These are phyloP conservation scores for Tryphoninae sp. DNA, from an alignment of 2,888 invertebrate species.

Conservation along the genomic window DNA sequence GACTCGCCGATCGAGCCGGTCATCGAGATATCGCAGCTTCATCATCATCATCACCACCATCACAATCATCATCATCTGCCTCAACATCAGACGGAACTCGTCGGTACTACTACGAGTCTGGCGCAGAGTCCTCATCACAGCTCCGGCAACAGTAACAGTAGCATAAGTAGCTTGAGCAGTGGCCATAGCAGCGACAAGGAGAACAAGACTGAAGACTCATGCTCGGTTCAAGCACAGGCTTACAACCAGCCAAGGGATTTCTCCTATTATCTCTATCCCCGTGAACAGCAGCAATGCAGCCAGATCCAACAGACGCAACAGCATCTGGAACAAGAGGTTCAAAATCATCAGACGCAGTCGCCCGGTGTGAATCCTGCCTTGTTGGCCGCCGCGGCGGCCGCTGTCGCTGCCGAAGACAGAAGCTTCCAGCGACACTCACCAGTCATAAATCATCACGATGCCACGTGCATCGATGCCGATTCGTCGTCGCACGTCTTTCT, in stretches of 20 bases:
- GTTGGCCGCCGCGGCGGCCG: slow-evolving; percentile 80
- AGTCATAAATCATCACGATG: slow-evolving; percentile 65
- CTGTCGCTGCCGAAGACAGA: slow-evolving; percentile 77
- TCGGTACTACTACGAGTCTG: slow-evolving; percentile 65
- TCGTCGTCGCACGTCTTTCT: slow-evolving; percentile 72
- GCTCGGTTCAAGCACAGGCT: slow-evolving; percentile 45
- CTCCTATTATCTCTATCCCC: slow-evolving; percentile 80
- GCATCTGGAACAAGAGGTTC: slow-evolving; percentile 41
- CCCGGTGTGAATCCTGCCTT: slow-evolving; percentile 74
- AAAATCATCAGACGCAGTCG: slow-evolving; percentile 36
- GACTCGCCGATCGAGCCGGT: slow-evolving; percentile 78
- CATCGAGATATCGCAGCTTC: slow-evolving; percentile 75
- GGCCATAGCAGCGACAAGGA: slow-evolving; percentile 72
- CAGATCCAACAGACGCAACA: slow-evolving; percentile 52
- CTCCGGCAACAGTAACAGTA: slow-evolving; percentile 67
- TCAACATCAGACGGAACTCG: slow-evolving; percentile 65
- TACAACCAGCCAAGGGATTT: slow-evolving; percentile 74
- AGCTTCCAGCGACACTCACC: slow-evolving; percentile 63
- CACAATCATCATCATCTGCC: slow-evolving; percentile 56
- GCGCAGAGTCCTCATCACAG: slow-evolving; percentile 51
- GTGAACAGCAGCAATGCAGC: slow-evolving; percentile 65
- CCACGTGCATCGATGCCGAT: slow-evolving; percentile 68
- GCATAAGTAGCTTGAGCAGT: slow-evolving; percentile 75
- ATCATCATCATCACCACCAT: slow-evolving; percentile 73
- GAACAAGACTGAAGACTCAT: slow-evolving; percentile 74